Conservation (phyloP, 2,797 vertebrate species). For the Acanthurus tractus region DNA sequence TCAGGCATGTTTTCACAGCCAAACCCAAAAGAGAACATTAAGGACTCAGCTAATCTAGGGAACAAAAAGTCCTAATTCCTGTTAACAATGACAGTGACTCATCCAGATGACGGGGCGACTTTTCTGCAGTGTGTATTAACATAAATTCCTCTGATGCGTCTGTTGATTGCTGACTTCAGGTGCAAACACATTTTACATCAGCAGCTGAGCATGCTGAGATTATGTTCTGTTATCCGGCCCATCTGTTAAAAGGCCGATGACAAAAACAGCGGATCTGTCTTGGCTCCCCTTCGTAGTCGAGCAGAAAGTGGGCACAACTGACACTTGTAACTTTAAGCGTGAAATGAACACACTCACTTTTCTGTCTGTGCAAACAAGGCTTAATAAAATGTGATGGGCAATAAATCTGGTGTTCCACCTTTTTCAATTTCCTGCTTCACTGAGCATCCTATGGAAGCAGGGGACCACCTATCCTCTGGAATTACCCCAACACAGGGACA, state of each 20-base stretch:
- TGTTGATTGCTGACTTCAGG: slow-evolving; percentile 44
- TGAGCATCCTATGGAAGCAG: slow-evolving; percentile 74
- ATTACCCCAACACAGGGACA: slow-evolving; percentile 70
- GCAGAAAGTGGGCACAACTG: slow-evolving; percentile 56
- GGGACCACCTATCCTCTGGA: slow-evolving; percentile 70
- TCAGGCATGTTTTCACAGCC: slow-evolving; percentile 12
- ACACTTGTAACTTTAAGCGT: slow-evolving; percentile 75
- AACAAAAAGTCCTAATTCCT: slow-evolving; percentile 18
- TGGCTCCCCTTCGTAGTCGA: slow-evolving; percentile 47
- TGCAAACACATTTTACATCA: slow-evolving; percentile 47
- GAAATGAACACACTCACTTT: slow-evolving; percentile 80
- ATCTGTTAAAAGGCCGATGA: slow-evolving; percentile 53
- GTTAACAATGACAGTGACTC: slow-evolving; percentile 22
- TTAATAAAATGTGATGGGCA: slow-evolving; percentile 80
- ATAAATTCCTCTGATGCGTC: slow-evolving; percentile 42
- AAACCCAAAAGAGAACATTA: slow-evolving; percentile 26
- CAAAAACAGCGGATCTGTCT: slow-evolving; percentile 52
- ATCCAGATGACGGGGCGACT: slow-evolving; percentile 32
- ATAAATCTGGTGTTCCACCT: slow-evolving; percentile 75
- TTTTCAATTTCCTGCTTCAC: slow-evolving; percentile 86
- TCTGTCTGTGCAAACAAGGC: slow-evolving; percentile 84
- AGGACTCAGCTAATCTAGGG: no score
- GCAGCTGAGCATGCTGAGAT: slow-evolving; percentile 47
- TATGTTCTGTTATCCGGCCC: slow-evolving; percentile 53
- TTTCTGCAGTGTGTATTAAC: slow-evolving; percentile 34